These are phyloP conservation scores for Agriotes lineatus DNA, from an alignment of 2,888 invertebrate genomes.

Conservation along the genomic window DNA sequence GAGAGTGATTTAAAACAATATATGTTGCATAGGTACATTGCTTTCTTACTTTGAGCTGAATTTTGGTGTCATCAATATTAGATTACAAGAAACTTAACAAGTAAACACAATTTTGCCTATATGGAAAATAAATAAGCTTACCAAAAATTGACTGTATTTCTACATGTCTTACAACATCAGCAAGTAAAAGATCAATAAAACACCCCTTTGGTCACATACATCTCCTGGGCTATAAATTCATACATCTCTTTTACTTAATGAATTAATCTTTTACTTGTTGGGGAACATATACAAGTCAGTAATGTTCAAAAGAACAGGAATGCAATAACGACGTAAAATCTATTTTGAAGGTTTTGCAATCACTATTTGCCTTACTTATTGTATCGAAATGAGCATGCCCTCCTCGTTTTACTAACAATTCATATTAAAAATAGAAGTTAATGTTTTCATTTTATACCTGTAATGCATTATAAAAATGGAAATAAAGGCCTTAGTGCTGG, in stretches of 20 bases:
- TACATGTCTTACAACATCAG: too few relatives aligned
- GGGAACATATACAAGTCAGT: neutral
- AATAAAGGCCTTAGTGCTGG: slow-evolving; percentile 45
- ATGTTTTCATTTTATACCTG: slow-evolving; percentile 17
- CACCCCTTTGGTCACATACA: too few relatives aligned
- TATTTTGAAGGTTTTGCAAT: neutral
- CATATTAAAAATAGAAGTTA: slow-evolving; percentile 33
- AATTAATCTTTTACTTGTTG: neutral
- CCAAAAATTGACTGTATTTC: too few relatives aligned
- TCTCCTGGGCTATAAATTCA: too few relatives aligned
- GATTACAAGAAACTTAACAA: neutral
- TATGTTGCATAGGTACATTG: slow-evolving; percentile 4
- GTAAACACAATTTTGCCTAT: too few relatives aligned
- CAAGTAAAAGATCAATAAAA: too few relatives aligned
- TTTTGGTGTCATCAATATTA: neutral
- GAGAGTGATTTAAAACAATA: slow-evolving; percentile 1
- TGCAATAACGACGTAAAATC: neutral
- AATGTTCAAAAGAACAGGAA: slow-evolving; percentile 14
- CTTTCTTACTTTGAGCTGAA: neutral
- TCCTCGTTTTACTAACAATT: slow-evolving; percentile 15
- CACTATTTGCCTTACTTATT: neutral
- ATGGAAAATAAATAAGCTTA: too few relatives aligned
- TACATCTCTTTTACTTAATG: too few relatives aligned
- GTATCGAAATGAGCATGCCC: slow-evolving; percentile 4
- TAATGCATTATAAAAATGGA: slow-evolving; percentile 26